Evolutionary conservation across 35 echinoderm and acorn worm species (phyloP), one percentile per base, ranked within the genome.

Genomic region (Strongylocentrotus purpuratus): DNA sequence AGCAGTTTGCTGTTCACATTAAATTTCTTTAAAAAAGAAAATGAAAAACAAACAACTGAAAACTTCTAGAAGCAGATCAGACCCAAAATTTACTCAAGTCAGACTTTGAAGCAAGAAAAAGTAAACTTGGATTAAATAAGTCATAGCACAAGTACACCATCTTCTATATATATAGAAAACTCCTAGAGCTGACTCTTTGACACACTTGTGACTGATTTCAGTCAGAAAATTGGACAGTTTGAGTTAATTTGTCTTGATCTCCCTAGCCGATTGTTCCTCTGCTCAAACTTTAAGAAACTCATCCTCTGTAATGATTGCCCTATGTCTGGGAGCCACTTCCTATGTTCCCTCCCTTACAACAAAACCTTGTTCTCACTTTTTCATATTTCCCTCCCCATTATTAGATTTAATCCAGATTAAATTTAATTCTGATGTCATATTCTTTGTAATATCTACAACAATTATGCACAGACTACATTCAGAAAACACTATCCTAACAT

Each of bases 321-420:
- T 78, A 78, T 78, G 65, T 78, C 65, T 78, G 65, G 65, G 65
- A 78, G 20, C 65, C 65, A 78, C 65, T 78, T 78, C 65, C 65
- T 78, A 4, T 78, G 4, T 78, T 7, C 22, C 65, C 65, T 78
- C 65, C 65, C 65, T 78, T 78, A n/a, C 22, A 78, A 78, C 65
- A 78, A 78, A 78, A 28, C 18, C 65, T n/a, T 78, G 65, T 78
- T 78, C 22, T 78, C 28, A 78, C 65, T 78, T 59, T 0, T 15
- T n/a, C 7, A 78, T 55, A 55, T 8, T 55, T 78, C 20, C 20
- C 20, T 28, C 65, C 8, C 22, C 25, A 78, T 4, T n/a, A 22
- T 7, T 28, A 14, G n/a, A 5, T 70, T 78, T 28, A 78, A 78
- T n/a, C 65, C 65, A 78, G 65, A 78, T 28, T 78, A n/a, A 78